These are phyloP conservation scores for Muscina levida DNA, from an alignment of 2,888 invertebrate species.

Conservation along the genomic window DNA sequence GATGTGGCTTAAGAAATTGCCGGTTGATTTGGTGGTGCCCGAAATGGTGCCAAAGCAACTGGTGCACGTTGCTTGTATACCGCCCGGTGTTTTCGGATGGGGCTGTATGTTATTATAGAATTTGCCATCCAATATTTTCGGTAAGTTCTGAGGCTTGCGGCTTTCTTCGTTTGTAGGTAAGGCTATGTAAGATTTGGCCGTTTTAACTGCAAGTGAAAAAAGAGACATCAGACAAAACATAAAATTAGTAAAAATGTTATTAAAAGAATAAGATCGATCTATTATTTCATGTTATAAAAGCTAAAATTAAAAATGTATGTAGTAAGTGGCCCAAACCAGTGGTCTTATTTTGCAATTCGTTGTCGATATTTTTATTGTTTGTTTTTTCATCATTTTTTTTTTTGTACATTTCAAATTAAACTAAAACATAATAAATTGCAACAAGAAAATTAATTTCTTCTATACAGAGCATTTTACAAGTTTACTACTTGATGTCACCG, in stretches of 20 bases:
- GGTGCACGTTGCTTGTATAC: conserved; percentile 77
- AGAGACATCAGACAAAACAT: conserved; percentile 37
- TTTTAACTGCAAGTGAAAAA: conserved; percentile 52
- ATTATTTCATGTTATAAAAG: conserved; percentile 47
- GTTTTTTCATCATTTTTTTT: conserved; percentile 41
- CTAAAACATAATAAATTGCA: conserved; percentile 18
- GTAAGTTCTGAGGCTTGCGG: conserved; percentile 71
- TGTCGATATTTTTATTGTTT: not conserved
- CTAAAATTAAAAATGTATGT: too few relatives aligned
- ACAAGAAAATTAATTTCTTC: conserved; percentile 3
- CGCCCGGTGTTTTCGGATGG: conserved; percentile 75
- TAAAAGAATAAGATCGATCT: conserved; percentile 34
- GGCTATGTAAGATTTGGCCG: not conserved
- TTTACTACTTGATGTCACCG: conserved; percentile 66
- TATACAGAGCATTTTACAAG: not conserved
- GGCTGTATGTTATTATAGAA: conserved; percentile 76
- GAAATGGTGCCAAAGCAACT: conserved; percentile 74
- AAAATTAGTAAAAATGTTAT: conserved; percentile 54
- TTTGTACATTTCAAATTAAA: conserved; percentile 52
- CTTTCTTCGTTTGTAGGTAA: conserved; percentile 67
- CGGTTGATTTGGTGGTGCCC: conserved; percentile 76
- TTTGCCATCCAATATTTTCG: conserved; percentile 76
- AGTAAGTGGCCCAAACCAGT: too few relatives aligned
- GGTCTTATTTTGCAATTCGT: conserved; percentile 25
- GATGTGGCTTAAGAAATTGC: conserved; percentile 76